Base-by-base conservation (phyloP, 2,888 invertebrate species). In the Coecobrya sp. region DNA sequence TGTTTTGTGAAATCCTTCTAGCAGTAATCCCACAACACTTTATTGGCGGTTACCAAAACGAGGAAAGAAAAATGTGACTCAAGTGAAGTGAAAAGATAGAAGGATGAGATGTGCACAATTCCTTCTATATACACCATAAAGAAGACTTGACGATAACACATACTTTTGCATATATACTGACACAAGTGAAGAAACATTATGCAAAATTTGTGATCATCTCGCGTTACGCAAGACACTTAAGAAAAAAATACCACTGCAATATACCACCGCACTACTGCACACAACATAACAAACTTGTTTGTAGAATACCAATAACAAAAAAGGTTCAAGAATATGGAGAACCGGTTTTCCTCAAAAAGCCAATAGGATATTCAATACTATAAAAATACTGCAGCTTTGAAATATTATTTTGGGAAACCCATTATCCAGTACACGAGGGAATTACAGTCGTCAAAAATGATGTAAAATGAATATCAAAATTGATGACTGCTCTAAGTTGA, bases 21-120 rank as follows among this genome's bases (percentile, higher is more conserved):
- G 16, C 52, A 11, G 16, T 25, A 76, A 49, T 76, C 76, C 76
- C 76, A 25, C 49, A 25, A 0, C 76, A 22, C 45, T 76, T 76
- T 49, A 76, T 36, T 25, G 49, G 7, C 42, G 42, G 45, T 73
- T 42, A 36, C 27, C 45, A 73, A 49, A 76, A 76, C 45, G 49
- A 49, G 13, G 45, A 25, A 49, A 76, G 49, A 49, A 7, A 76
- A 76, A 76, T 76, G 76, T 11, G 76, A 49, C 49, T 76, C 19
- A 19, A 7, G 49, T 49, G 42, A 76, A 76, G 73, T 76, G 73
- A 49, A 76, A 13, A 76, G 49, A 25, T 76, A n/a, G n/a, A n/a
- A n/a, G n/a, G 8, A 45, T 13, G 25, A 45, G 49, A 76, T 45
- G n/a, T n/a, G n/a, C n/a, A 76, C 45, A 59, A 70, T 30, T n/a